These are phyloP conservation scores for Anthopleura sola DNA, from an alignment of 64 coral and sea anemone genomes.

Conservation along the genomic window DNA sequence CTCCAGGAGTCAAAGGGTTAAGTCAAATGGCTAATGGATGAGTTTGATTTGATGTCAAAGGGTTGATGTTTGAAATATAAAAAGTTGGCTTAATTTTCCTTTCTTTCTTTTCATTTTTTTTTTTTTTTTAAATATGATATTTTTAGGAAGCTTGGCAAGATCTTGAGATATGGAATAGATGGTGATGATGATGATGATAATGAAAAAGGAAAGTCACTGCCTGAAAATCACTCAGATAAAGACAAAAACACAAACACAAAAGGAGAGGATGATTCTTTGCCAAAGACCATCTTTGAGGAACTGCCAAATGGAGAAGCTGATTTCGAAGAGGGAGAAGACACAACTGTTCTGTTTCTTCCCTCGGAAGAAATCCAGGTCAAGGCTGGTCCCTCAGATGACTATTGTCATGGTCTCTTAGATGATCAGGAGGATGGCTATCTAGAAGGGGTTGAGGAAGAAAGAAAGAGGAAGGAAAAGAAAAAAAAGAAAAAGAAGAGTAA, in stretches of 20 bases:
- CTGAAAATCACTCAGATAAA: not conserved
- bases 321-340: slow-evolving; percentile 1
- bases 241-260: not conserved
- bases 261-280: not conserved
- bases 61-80: no score
- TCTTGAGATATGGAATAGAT: not conserved
- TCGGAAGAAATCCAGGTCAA: slow-evolving; percentile 6
- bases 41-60: no score
- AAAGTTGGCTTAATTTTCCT: no score
- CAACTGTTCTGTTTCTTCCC: not conserved
- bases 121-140: not conserved
- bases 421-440: not conserved
- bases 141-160: slow-evolving; percentile 24
- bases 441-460: not conserved
- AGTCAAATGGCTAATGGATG: no score
- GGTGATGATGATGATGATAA: slow-evolving; percentile 26
- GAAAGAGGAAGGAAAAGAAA: slow-evolving; percentile 1
- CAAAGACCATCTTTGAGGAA: slow-evolving; percentile 8
- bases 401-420: not conserved
- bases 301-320: slow-evolving; percentile 8
- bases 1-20: no score
- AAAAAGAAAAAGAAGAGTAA: slow-evolving; percentile 32
- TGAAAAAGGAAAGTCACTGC: not conserved
- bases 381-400: slow-evolving; percentile 7
- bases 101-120: not conserved